A percentile compares a stretch with the other conserved stretches of the same genome.
phyloP scores from a whole-genome alignment of 2,888 invertebrate genomes.

The Xanthorhoe designata region DNA sequence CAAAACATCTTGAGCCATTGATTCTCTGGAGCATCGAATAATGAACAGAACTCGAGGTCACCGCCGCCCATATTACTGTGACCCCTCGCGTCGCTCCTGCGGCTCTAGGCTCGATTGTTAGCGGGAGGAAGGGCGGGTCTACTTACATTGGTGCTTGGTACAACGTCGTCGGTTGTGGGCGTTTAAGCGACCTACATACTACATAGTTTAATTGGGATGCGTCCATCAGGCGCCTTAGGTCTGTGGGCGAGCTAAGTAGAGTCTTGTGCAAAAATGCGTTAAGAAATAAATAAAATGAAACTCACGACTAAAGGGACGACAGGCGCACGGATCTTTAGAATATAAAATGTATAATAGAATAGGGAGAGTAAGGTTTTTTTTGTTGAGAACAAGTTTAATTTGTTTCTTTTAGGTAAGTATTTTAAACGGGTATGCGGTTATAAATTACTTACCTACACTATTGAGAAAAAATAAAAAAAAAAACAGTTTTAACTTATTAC shows the following conservation, averaged over 20 bases:
- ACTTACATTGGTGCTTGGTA: slow-evolving; percentile 56
- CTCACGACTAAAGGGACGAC: not conserved
- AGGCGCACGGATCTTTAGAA: too few species aligned
- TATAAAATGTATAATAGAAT: too few species aligned
- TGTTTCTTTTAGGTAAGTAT: too few species aligned
- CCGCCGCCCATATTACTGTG: slow-evolving; percentile 55
- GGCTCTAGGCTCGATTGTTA: slow-evolving; percentile 56
- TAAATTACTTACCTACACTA: too few species aligned
- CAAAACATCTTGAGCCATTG: slow-evolving; percentile 26
- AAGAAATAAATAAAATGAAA: not conserved
- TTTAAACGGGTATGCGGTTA: too few species aligned
- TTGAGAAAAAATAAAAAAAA: too few species aligned
- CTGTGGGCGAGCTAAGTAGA: slow-evolving; percentile 66
- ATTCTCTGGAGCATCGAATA: slow-evolving; percentile 69
- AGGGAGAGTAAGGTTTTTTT: too few species aligned
- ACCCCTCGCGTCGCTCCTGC: slow-evolving; percentile 51
- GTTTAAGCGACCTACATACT: slow-evolving; percentile 81
- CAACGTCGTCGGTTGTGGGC: slow-evolving; percentile 75
- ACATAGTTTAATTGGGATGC: slow-evolving; percentile 82
- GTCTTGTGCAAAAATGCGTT: slow-evolving; percentile 56
- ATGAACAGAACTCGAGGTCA: slow-evolving; percentile 75
- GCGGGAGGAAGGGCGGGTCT: slow-evolving; percentile 61
- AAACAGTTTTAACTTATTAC: too few species aligned
- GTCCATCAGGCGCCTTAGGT: slow-evolving; percentile 78
- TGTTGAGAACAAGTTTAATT: too few species aligned